A percentile compares a stretch with the other conserved stretches of the same genome.
phyloP scores from a whole-genome alignment of 2,113 vertebrate species.

The Xiphophorus couchianus region DNA sequence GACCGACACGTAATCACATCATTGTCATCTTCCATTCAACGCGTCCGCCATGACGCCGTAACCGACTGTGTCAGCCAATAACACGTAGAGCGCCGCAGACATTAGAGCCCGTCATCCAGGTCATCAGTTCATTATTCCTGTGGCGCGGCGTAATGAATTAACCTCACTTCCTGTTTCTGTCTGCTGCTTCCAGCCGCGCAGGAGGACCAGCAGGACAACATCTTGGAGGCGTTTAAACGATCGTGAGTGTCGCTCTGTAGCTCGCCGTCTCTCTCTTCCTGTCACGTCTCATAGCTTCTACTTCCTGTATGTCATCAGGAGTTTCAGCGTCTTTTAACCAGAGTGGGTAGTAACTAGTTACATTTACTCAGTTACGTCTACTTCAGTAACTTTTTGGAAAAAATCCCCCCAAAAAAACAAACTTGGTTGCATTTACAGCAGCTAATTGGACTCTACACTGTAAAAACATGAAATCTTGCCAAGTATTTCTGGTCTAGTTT shows the following conservation, averaged over 20 bases:
- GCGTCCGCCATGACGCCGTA: slow-evolving; percentile 38
- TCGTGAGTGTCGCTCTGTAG: slow-evolving; percentile 80
- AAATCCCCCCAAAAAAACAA: no score
- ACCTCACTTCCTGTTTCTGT: slow-evolving; percentile 42
- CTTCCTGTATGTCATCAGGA: slow-evolving; percentile 32
- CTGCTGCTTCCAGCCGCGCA: slow-evolving; percentile 76
- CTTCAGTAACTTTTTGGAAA: no score
- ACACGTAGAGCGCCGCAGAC: slow-evolving; percentile 50
- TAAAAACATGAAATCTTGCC: no score
- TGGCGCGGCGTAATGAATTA: slow-evolving; percentile 41
- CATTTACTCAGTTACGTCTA: no score
- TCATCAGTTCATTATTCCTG: slow-evolving; percentile 59
- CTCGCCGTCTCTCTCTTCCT: slow-evolving; percentile 31
- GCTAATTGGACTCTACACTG: no score
- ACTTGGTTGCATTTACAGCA: no score
- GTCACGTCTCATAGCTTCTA: slow-evolving; percentile 50
- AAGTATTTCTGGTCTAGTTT: no score
- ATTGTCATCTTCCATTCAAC: slow-evolving; percentile 67
- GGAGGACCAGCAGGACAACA: slow-evolving; percentile 77
- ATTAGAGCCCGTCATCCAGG: slow-evolving; percentile 65
- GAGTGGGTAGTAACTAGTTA: no score
- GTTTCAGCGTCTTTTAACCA: slow-evolving; percentile 13
- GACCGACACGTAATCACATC: slow-evolving; percentile 58
- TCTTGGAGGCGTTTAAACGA: slow-evolving; percentile 86
- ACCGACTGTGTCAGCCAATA: slow-evolving; percentile 71